A percentile compares a stretch with the other conserved stretches of the same genome.
phyloP scores from a whole-genome alignment of 2,113 vertebrate species.

The Gasterosteus aculeatus region DNA sequence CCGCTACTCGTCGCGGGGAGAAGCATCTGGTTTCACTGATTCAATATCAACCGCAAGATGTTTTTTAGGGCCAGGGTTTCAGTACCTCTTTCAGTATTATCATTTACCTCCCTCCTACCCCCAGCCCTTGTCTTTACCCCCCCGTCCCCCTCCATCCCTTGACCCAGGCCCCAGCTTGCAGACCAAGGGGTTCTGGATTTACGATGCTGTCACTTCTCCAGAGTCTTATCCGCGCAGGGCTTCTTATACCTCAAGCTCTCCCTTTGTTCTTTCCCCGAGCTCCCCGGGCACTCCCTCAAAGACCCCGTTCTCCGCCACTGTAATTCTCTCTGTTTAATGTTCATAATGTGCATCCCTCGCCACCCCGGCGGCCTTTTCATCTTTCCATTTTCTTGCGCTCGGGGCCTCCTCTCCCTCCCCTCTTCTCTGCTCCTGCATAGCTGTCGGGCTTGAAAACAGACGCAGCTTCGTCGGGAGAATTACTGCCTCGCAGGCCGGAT shows the following conservation, averaged over 20 bases:
- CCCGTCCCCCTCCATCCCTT: slow-evolving; percentile 44
- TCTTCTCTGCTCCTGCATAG: slow-evolving; percentile 28
- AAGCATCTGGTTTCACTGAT: slow-evolving; percentile 57
- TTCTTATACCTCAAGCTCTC: slow-evolving; percentile 56
- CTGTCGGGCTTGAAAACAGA: slow-evolving; percentile 52
- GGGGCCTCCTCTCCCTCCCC: slow-evolving; percentile 30
- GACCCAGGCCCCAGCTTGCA: slow-evolving; percentile 61
- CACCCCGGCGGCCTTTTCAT: slow-evolving; percentile 71
- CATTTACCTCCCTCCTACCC: slow-evolving; percentile 55
- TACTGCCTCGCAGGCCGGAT: slow-evolving; percentile 44
- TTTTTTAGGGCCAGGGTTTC: slow-evolving; percentile 57
- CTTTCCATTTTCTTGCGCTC: slow-evolving; percentile 61
- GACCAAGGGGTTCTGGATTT: slow-evolving; percentile 68
- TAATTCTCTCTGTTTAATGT: slow-evolving; percentile 74
- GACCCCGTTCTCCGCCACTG: slow-evolving; percentile 70
- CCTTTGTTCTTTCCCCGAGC: slow-evolving; percentile 68
- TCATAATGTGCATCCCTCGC: slow-evolving; percentile 70
- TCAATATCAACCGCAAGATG: slow-evolving; percentile 44
- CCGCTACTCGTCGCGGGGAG: background rate
- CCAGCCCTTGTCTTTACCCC: slow-evolving; percentile 42
- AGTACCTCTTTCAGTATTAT: slow-evolving; percentile 60
- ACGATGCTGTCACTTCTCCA: slow-evolving; percentile 63
- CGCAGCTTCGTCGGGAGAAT: slow-evolving; percentile 37
- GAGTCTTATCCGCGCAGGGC: slow-evolving; percentile 53
- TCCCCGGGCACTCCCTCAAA: slow-evolving; percentile 55